Evolutionary conservation across 2,888 invertebrate species (phyloP).

Genomic region (Pyrocoelia pectoralis): DNA sequence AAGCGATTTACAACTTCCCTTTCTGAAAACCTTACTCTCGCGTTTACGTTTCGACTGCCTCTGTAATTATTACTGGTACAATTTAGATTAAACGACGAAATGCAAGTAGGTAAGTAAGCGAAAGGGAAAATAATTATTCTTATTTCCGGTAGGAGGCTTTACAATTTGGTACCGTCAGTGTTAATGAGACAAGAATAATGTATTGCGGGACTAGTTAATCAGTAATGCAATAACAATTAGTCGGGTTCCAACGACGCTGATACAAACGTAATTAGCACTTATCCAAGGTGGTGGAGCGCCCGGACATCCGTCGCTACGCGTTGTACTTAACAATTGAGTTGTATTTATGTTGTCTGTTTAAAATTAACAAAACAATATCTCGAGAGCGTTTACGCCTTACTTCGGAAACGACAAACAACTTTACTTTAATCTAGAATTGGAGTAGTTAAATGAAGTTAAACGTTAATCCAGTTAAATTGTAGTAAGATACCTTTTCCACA

Average conservation of each 20-base stretch:
- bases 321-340: slow-evolving; percentile 43
- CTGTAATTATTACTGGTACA: slow-evolving; percentile 37
- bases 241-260: slow-evolving; percentile 38
- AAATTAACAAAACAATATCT: slow-evolving; percentile 45
- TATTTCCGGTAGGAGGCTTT: slow-evolving; percentile 43
- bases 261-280: slow-evolving; percentile 43
- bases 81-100: slow-evolving; percentile 24
- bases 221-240: slow-evolving; percentile 43
- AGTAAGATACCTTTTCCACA: slow-evolving; percentile 27
- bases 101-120: slow-evolving; percentile 40
- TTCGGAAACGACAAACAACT: slow-evolving; percentile 37
- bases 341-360: slow-evolving; percentile 34
- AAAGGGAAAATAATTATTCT: slow-evolving; percentile 41
- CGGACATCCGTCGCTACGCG: slow-evolving; percentile 42
- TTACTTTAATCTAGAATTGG: slow-evolving; percentile 40
- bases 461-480: slow-evolving; percentile 45
- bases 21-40: slow-evolving; percentile 21
- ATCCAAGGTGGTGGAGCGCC: slow-evolving; percentile 38
- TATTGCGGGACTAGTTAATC: slow-evolving; percentile 38
- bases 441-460: slow-evolving; percentile 45
- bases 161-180: slow-evolving; percentile 38
- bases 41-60: slow-evolving; percentile 24
- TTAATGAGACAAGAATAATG: slow-evolving; percentile 43
- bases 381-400: slow-evolving; percentile 7
- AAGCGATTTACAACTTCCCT: slow-evolving; percentile 45